Percentiles rank a stretch among this genome's conserved stretches.
These are phyloP conservation scores for Xanthorhoe spadicearia DNA, from an alignment of 2,888 invertebrate species.

Conservation along the genomic window DNA sequence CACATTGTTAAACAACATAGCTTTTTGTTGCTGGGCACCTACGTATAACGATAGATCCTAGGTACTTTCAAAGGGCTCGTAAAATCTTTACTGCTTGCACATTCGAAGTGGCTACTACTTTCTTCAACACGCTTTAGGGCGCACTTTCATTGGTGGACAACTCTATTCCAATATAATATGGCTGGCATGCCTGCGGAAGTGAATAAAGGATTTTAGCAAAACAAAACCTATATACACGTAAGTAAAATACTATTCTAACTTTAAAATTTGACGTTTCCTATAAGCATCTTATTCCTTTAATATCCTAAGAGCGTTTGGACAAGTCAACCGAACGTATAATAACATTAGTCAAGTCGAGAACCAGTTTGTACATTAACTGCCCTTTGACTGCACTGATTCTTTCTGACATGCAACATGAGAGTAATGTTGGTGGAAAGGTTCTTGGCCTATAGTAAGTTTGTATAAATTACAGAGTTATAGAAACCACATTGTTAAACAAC, in stretches of 20 bases:
- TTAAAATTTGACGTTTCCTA: not conserved
- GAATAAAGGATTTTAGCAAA: not conserved
- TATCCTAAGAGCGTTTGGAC: slow-evolving; percentile 49
- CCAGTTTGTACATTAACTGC: slow-evolving; percentile 65
- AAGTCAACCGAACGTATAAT: slow-evolving; percentile 59
- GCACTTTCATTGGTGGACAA: not conserved
- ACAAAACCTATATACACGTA: not conserved
- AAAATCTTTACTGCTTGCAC: not conserved
- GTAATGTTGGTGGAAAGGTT: slow-evolving; percentile 15
- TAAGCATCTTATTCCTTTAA: not conserved
- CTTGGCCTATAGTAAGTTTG: slow-evolving; percentile 1
- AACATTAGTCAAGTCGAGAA: slow-evolving; percentile 64
- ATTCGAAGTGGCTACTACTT: not conserved
- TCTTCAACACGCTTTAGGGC: not conserved
- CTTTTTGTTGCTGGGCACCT: not conserved
- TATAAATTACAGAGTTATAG: not conserved
- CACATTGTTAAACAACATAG: not conserved
- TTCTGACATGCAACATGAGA: slow-evolving; percentile 59
- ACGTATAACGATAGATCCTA: not conserved
- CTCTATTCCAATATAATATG: not conserved
- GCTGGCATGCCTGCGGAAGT: not conserved
- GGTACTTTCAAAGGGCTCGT: not conserved
- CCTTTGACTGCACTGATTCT: slow-evolving; percentile 70
- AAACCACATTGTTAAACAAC: not conserved
- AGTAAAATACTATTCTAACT: not conserved